Evolutionary conservation across 2,888 invertebrate species (phyloP), one percentile per base, ranked within the genome.

Genomic region (Caenorhabditis japonica): DNA sequence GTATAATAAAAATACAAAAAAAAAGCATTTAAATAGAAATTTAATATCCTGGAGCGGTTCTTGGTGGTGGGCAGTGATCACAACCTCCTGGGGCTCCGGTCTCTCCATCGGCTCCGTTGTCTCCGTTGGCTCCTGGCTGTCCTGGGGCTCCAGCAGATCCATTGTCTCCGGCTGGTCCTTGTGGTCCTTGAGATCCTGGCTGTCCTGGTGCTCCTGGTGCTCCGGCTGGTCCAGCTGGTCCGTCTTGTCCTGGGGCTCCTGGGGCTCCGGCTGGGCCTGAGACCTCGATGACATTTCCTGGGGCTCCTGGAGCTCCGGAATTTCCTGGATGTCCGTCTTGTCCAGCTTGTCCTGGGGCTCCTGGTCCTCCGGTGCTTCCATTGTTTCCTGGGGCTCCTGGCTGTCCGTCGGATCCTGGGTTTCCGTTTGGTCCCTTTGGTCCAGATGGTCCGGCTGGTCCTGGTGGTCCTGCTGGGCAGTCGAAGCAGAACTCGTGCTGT

Each of bases 361-460:
- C 81, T 25, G 64, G 75, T n/a, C 61, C 59, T 36, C 77, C 75
- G 44, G 62, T 55, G 64, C 56, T 64, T 64, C 64, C 64, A 55
- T 64, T 64, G 55, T 44, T 55, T 75, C 82, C 82, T 33, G 73
- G 68, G 47, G 72, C 71, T 62, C 81, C 81, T 36, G 72, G 75
- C 10, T 64, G 58, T 46, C 77, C 75, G 44, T 62, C 62, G 52
- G 76, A 60, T 77, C 79, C 79, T 68, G 76, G 76, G 68, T 77
- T 76, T 75, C 81, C 81, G 52, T 36, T 58, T 73, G 79, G 79
- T 81, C 81, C 81, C 71, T 79, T 79, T 71, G 77, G 77, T 78
- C 81, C 81, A 21, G 79, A 66, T 56, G 56, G 56, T 74, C 81
- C 81, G 43, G 81, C 76, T 51, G 74, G 76, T 75, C 82, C 82